Evolutionary conservation across 2,888 invertebrate genomes (phyloP), one percentile per base, ranked within the genome.

Genomic region (Xiphydria camelus): DNA sequence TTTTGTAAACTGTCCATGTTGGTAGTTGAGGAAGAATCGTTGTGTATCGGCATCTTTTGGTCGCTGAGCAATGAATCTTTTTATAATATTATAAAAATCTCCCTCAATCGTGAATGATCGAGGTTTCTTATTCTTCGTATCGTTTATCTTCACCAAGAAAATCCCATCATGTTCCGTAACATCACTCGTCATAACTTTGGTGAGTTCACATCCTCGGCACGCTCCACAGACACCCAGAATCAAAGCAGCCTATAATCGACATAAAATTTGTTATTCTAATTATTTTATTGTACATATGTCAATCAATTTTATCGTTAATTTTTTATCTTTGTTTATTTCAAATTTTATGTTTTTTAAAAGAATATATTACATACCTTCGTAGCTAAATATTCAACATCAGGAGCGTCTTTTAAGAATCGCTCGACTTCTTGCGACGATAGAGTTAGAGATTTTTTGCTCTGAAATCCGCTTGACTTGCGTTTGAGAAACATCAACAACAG

Each of bases 391-490:
- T 52, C 17, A n/a, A 39, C 26, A 46, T 66, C 59, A 1, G 59
- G 57, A 19, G 63, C 63, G 26, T 57, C 45, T 9, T 38, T 35
- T 15, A 64, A 23, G 45, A 65, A 66, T 38, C 49, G 44, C 17
- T 54, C 45, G n/a, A 66, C 44, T 40, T 69, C 49, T 21, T 58
- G 50, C 17, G 55, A 44, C 9, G 64, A 54, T 10, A 68, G 64
- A 12, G 45, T 51, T 47, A 60, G 57, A 3, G 68, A 55, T 50
- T 66, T 64, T 49, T 66, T 66, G 26, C 59, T 41, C 32, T 23
- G 14, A 49, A 59, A 66, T 21, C 66, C 68, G n/a, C 51, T 48
- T 9, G 50, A 47, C 34, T 59, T 52, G 32, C 55, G 49, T 51
- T 62, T 66, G 25, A 67, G 45, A 35, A 63, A 64, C 4, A 45